A percentile compares a stretch with the other conserved stretches of the same genome.
These are phyloP conservation scores for Oncorhynchus clarkii DNA, from an alignment of 2,113 vertebrate species.

Conservation along the genomic window DNA sequence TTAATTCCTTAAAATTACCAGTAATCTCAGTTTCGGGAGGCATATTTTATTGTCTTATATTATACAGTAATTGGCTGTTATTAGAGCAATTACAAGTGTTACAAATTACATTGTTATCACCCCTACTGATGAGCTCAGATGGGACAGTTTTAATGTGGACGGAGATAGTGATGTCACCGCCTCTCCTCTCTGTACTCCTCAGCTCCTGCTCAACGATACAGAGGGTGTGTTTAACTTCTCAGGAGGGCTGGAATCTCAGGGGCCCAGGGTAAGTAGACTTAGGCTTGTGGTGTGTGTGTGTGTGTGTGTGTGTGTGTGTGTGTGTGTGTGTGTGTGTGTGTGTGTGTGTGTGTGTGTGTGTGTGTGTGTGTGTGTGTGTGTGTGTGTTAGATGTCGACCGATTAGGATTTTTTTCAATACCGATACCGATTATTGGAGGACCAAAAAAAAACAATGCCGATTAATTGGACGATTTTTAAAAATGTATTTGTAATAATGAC, in stretches of 20 bases:
- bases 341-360: background rate
- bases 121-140: background rate
- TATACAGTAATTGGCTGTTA: too few relatives aligned
- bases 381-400: too few relatives aligned
- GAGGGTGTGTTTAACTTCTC: slow-evolving; percentile 79
- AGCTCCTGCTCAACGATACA: slow-evolving; percentile 85
- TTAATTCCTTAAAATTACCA: too few relatives aligned
- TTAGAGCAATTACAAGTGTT: too few relatives aligned
- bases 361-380: too few relatives aligned
- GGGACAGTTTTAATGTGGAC: rapidly evolving
- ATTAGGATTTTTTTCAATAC: too few relatives aligned
- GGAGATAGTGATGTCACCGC: background rate
- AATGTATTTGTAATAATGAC: too few relatives aligned
- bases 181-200: slow-evolving; percentile 13
- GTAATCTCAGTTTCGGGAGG: too few relatives aligned
- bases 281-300: background rate
- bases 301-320: background rate
- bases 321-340: background rate
- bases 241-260: slow-evolving; percentile 73
- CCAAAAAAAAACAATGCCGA: too few relatives aligned
- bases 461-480: too few relatives aligned
- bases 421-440: too few relatives aligned
- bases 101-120: background rate
- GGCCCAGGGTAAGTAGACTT: slow-evolving; percentile 70
- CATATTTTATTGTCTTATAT: too few relatives aligned